These are phyloP conservation scores for Bostrychus sinensis DNA, from an alignment of 2,113 vertebrate genomes.

Conservation along the genomic window DNA sequence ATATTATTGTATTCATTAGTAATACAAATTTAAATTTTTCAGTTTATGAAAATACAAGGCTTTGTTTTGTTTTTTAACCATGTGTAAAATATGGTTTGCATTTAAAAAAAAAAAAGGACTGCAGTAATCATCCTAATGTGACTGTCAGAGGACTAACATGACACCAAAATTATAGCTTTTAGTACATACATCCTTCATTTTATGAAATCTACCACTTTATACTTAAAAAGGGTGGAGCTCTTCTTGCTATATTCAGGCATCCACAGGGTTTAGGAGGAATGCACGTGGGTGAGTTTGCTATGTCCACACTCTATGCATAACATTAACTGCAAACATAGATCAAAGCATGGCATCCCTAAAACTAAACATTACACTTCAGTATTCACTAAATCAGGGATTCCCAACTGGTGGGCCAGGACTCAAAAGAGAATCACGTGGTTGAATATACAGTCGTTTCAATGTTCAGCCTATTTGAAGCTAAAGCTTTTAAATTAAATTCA, in stretches of 20 bases:
- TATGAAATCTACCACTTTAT: conserved; percentile 41
- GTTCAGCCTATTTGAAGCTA: too few species aligned
- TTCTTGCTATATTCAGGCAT: conserved; percentile 54
- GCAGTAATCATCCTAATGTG: not conserved
- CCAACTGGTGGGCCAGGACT: too few species aligned
- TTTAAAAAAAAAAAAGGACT: too few species aligned
- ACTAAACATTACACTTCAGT: conserved; percentile 35
- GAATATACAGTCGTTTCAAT: too few species aligned
- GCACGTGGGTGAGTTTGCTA: conserved; percentile 43
- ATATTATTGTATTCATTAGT: too few species aligned
- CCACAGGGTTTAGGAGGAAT: conserved; percentile 49
- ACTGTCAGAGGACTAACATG: not conserved
- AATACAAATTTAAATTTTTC: too few species aligned
- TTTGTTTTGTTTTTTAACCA: too few species aligned
- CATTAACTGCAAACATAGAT: conserved; percentile 55
- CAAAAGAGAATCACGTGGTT: too few species aligned
- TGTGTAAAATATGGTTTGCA: too few species aligned
- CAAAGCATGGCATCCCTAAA: conserved; percentile 34
- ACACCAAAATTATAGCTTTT: conserved; percentile 20
- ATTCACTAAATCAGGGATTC: too few species aligned
- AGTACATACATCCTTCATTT: conserved; percentile 35
- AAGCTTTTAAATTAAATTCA: too few species aligned
- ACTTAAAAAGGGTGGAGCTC: conserved; percentile 54
- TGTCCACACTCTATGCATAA: conserved; percentile 43
- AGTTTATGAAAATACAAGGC: too few species aligned